These are phyloP conservation scores for Cataglyphis cursor DNA, from an alignment of 2,888 invertebrate genomes.

Conservation along the genomic window DNA sequence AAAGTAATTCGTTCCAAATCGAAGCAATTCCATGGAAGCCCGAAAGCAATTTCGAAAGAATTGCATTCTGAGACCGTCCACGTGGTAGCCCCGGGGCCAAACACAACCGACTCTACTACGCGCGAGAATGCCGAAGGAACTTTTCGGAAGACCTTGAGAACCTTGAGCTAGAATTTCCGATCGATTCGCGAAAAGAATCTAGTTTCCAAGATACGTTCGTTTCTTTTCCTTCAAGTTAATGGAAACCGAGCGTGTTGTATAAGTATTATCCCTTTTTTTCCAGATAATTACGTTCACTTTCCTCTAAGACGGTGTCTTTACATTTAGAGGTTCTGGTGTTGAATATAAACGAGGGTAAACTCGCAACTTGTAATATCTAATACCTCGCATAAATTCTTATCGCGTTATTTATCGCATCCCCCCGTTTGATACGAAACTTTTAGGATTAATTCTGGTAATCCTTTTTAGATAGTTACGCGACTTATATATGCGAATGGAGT, in stretches of 20 bases:
- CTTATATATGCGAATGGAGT: slow-evolving; percentile 48
- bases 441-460: slow-evolving; percentile 46
- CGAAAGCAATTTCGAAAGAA: slow-evolving; percentile 84
- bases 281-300: slow-evolving; percentile 24
- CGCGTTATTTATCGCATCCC: slow-evolving; percentile 25
- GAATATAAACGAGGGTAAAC: slow-evolving; percentile 31
- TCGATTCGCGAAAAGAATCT: slow-evolving; percentile 15
- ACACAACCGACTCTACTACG: slow-evolving; percentile 62
- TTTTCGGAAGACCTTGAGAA: slow-evolving; percentile 48
- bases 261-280: not conserved
- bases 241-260: not conserved
- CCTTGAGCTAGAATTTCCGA: not conserved
- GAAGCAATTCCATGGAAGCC: slow-evolving; percentile 81
- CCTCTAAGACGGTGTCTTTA: not conserved
- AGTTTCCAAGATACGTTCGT: not conserved
- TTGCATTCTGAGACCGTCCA: slow-evolving; percentile 82
- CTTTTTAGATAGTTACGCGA: slow-evolving; percentile 44
- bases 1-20: slow-evolving; percentile 80
- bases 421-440: slow-evolving; percentile 39
- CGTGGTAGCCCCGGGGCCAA: slow-evolving; percentile 73
- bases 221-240: not conserved
- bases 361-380: slow-evolving; percentile 29
- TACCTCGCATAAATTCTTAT: slow-evolving; percentile 36
- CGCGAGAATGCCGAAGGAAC: slow-evolving; percentile 57
- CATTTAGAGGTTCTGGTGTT: not conserved